Evolutionary conservation across 2,888 invertebrate species (phyloP).

Genomic region (Pollenia amentaria): DNA sequence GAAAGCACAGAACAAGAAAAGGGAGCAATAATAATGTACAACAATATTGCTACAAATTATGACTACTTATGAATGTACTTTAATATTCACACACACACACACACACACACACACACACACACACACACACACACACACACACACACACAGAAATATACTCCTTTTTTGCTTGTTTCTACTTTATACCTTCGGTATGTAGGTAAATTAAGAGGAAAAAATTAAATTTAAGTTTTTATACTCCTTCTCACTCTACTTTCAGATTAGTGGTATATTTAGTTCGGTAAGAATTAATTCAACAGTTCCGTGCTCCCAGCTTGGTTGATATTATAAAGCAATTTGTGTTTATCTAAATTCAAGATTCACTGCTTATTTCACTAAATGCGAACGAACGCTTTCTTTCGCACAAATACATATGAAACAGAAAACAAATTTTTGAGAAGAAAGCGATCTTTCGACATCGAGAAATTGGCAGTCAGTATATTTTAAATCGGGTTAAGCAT

Average conservation of each 20-base stretch:
- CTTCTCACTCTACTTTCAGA: neutral
- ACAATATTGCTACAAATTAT: constrained; percentile 70
- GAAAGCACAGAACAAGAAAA: constrained; percentile 7
- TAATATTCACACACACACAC: constrained; percentile 64
- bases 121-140: neutral
- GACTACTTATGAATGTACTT: constrained; percentile 64
- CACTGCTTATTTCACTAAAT: too few species aligned
- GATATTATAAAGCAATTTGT: too few species aligned
- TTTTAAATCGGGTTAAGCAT: too few species aligned
- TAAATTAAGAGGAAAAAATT: constrained; percentile 31
- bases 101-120: neutral
- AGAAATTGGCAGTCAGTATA: too few species aligned
- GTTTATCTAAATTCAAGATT: too few species aligned
- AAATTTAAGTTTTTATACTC: constrained; percentile 30
- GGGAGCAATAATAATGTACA: constrained; percentile 55
- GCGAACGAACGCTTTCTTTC: too few species aligned
- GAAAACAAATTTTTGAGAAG: too few species aligned
- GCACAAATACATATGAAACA: too few species aligned
- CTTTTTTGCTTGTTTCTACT: neutral
- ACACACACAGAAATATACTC: neutral
- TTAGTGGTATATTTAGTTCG: neutral
- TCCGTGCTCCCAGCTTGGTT: too few species aligned
- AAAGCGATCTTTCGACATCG: too few species aligned
- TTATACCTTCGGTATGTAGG: constrained; percentile 1
- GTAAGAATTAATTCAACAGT: neutral